phyloP scores from a whole-genome alignment of 2,797 vertebrate genomes.

The Lacerta viridis region DNA sequence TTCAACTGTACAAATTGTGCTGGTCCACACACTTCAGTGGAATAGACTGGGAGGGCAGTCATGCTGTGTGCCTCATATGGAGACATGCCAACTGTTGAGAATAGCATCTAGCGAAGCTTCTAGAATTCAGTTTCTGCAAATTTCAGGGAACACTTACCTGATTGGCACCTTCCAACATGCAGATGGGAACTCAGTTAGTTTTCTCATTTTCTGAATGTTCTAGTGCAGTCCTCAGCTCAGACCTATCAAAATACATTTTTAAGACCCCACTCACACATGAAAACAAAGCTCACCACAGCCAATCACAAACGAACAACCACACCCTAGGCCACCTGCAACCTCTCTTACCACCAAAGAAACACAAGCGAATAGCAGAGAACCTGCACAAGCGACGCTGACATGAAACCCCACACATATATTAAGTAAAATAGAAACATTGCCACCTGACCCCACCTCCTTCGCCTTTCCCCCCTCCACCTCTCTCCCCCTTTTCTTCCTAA shows the following conservation, averaged over 20 bases:
- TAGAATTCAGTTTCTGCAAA: background rate
- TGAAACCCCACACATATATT: no score
- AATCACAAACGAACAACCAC: no score
- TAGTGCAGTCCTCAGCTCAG: background rate
- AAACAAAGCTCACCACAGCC: no score
- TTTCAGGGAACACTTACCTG: background rate
- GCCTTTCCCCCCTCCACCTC: no score
- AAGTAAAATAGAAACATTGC: no score
- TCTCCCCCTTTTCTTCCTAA: no score
- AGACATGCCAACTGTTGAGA: background rate
- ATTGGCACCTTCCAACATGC: background rate
- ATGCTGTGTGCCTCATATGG: background rate
- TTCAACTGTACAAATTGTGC: background rate
- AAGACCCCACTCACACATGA: background rate
- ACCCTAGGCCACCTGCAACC: no score
- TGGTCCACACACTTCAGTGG: background rate
- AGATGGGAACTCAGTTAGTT: background rate
- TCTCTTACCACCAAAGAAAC: no score
- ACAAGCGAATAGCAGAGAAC: no score
- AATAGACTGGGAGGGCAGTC: background rate
- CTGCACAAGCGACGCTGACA: no score
- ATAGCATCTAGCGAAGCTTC: background rate
- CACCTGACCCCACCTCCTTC: no score
- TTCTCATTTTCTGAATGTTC: background rate
- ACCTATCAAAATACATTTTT: background rate